phyloP scores from a whole-genome alignment of 2,888 invertebrate genomes.

The Germaria angustata region DNA sequence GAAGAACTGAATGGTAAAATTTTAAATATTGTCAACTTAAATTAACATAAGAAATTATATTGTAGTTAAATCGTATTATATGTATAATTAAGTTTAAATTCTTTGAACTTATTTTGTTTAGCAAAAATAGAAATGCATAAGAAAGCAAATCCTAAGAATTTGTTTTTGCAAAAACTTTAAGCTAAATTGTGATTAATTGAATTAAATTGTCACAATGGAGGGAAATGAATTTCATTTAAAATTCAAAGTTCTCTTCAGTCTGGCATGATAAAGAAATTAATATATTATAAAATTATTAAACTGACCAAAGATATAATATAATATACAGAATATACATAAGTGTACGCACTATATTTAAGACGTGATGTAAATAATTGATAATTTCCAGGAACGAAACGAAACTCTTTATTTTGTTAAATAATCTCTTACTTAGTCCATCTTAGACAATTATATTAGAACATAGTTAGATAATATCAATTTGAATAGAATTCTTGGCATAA shows the following conservation, averaged over 20 bases:
- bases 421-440: too few species aligned
- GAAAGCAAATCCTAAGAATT: background rate
- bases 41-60: slow-evolving; percentile 7
- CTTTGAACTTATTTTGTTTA: slow-evolving; percentile 14
- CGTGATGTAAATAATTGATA: background rate
- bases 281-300: slow-evolving; percentile 7
- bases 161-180: slow-evolving; percentile 11
- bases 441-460: too few species aligned
- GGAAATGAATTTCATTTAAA: background rate
- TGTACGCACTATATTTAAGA: background rate
- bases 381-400: too few species aligned
- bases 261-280: slow-evolving; percentile 15
- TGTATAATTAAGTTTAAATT: slow-evolving; percentile 27
- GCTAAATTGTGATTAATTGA: slow-evolving; percentile 54
- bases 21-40: slow-evolving; percentile 38
- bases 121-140: background rate
- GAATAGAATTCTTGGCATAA: too few species aligned
- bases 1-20: slow-evolving; percentile 6
- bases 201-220: background rate
- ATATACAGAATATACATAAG: background rate
- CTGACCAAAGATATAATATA: slow-evolving; percentile 55
- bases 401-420: too few species aligned
- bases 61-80: slow-evolving; percentile 26
- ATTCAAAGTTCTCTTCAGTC: background rate
- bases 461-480: too few species aligned